A percentile compares a stretch with the other conserved stretches of the same genome.
Conservation (phyloP, 1,140 invertebrate genomes). For the Physella acuta region DNA sequence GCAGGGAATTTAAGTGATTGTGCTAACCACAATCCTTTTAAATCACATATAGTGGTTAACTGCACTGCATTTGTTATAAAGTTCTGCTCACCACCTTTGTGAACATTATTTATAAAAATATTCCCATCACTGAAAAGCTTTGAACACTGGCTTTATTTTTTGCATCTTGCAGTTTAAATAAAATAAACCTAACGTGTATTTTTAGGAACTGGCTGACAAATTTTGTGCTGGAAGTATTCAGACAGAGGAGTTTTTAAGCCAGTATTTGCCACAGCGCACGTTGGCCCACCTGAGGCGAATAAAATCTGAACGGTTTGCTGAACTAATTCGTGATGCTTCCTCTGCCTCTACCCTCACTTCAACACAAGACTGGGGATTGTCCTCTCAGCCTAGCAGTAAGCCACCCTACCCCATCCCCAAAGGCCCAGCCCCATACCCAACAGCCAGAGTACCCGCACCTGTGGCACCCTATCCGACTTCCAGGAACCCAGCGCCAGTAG, state of each 20-base stretch:
- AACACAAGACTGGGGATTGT: not conserved
- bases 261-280: slow-evolving; percentile 74
- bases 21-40: too few relatives aligned
- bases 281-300: slow-evolving; percentile 78
- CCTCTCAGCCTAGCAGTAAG: not conserved
- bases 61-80: too few relatives aligned
- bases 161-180: slow-evolving; percentile 51
- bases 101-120: too few relatives aligned
- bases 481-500: too few relatives aligned
- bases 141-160: not conserved
- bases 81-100: too few relatives aligned
- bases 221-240: slow-evolving; percentile 74
- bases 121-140: too few relatives aligned
- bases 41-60: too few relatives aligned
- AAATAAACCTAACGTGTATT: slow-evolving; percentile 77
- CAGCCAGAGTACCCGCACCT: too few relatives aligned
- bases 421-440: not conserved
- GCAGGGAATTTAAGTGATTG: too few relatives aligned
- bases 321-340: slow-evolving; percentile 65
- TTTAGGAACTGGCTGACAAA: slow-evolving; percentile 66
- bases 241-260: slow-evolving; percentile 77
- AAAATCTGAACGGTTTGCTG: slow-evolving; percentile 84
- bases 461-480: too few relatives aligned
- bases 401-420: not conserved
- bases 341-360: not conserved